These are phyloP conservation scores for Cerceris rybyensis DNA, from an alignment of 2,888 invertebrate genomes.

Conservation along the genomic window DNA sequence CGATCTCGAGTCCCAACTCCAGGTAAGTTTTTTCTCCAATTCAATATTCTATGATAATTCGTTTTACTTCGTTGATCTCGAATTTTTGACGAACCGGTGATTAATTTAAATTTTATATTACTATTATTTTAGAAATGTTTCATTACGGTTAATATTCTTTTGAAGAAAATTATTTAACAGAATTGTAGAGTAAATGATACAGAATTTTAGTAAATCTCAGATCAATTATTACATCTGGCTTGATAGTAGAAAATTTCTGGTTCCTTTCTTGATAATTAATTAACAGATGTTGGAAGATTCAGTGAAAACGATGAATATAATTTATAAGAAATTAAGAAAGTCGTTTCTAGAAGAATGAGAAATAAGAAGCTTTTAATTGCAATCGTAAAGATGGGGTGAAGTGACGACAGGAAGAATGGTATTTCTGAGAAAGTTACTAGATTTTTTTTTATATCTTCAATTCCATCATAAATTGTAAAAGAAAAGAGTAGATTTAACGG, in stretches of 20 bases:
- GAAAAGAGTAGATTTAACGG: background rate
- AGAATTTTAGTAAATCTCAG: background rate
- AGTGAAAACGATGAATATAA: too few species aligned
- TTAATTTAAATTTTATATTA: too few species aligned
- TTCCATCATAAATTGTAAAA: background rate
- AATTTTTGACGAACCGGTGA: background rate
- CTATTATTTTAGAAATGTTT: too few species aligned
- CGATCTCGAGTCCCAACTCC: constrained; percentile 97
- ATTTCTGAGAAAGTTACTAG: background rate
- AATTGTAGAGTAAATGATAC: too few species aligned
- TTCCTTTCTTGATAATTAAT: background rate
- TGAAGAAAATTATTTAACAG: too few species aligned
- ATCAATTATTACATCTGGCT: background rate
- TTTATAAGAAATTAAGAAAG: too few species aligned
- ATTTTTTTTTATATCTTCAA: too few species aligned
- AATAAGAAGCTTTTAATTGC: too few species aligned
- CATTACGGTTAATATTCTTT: too few species aligned
- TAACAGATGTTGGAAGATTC: too few species aligned
- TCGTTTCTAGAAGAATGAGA: too few species aligned
- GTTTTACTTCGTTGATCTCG: background rate
- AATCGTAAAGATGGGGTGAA: background rate
- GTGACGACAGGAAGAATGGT: background rate
- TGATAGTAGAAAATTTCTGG: background rate
- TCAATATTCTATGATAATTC: background rate
- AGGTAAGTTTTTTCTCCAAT: constrained; percentile 86